Percentiles rank a stretch among this genome's conserved stretches.
phyloP scores from a whole-genome alignment of 2,888 invertebrate species.

The Machimus rusticus region DNA sequence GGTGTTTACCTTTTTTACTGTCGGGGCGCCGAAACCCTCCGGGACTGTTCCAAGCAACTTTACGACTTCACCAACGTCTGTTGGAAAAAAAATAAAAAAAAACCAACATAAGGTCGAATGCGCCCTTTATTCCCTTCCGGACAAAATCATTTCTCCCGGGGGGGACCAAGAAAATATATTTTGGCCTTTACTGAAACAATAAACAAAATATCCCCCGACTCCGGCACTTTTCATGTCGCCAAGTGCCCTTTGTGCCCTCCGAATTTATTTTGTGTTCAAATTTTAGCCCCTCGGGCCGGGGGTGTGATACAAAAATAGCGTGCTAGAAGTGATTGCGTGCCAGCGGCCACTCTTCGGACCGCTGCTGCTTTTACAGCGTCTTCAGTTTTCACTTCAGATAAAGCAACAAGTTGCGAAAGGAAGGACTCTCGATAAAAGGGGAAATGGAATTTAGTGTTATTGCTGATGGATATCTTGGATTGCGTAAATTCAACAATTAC shows the following conservation, averaged over 20 bases:
- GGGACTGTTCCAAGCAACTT: not conserved
- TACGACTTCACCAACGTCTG: not conserved
- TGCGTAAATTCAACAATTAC: not conserved
- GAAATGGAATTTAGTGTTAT: conserved; percentile 18
- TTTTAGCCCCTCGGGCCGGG: not conserved
- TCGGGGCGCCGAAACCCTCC: not conserved
- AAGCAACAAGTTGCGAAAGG: conserved; percentile 18
- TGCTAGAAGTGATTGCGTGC: conserved; percentile 22
- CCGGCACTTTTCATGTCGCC: not conserved
- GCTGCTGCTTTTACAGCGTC: not conserved
- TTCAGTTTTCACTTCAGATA: conserved; percentile 1
- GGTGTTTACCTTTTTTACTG: not conserved
- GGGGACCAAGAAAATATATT: not conserved
- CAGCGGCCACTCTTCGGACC: not conserved
- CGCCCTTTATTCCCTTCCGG: not conserved
- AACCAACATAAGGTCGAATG: not conserved
- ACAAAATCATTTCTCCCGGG: not conserved
- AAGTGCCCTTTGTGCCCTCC: not conserved
- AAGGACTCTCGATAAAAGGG: not conserved
- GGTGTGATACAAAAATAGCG: conserved; percentile 6
- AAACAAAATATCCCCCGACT: not conserved
- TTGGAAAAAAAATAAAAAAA: not conserved
- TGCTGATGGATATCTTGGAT: conserved; percentile 16
- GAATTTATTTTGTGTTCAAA: not conserved
- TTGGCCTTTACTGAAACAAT: conserved; percentile 10